A percentile compares a stretch with the other conserved stretches of the same genome.
These are phyloP conservation scores for Cheirogaleus major DNA, from an alignment of 2,797 vertebrate species.

Conservation along the genomic window DNA sequence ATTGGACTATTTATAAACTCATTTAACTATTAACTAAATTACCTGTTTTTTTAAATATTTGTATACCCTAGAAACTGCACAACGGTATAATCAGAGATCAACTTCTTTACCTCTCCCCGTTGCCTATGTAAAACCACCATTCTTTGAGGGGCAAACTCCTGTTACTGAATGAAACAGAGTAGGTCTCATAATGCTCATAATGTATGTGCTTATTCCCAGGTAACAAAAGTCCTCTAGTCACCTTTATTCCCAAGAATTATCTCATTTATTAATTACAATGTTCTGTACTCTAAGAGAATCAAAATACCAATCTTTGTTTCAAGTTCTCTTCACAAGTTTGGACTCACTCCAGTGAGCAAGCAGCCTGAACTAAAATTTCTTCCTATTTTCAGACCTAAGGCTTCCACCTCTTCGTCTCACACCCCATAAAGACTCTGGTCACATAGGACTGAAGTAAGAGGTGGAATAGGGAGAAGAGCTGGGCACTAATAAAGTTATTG, in stretches of 20 bases:
- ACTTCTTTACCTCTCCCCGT: rapidly evolving
- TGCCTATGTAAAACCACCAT: not conserved
- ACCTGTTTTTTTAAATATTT: not conserved
- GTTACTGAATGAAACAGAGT: not conserved
- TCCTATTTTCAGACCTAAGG: not conserved
- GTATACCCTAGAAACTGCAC: not conserved
- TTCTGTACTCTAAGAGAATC: not conserved
- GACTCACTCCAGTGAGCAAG: not conserved
- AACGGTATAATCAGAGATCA: not conserved
- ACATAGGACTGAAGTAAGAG: rapidly evolving
- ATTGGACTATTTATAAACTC: not conserved
- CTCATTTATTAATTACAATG: not conserved
- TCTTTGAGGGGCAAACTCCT: rapidly evolving
- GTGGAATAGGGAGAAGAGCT: rapidly evolving
- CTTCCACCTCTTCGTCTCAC: rapidly evolving
- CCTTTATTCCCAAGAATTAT: not conserved
- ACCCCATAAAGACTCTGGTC: not conserved
- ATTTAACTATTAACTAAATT: not conserved
- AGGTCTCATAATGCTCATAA: rapidly evolving
- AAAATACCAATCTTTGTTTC: not conserved
- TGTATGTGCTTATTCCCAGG: rapidly evolving
- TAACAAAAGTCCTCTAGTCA: not conserved
- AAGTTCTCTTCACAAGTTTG: not conserved
- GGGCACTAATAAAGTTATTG: too few species aligned
- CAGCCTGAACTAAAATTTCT: not conserved